These are phyloP conservation scores for Bursaphelenchus okinawaensis DNA, from an alignment of 2,888 invertebrate genomes.

Conservation along the genomic window DNA sequence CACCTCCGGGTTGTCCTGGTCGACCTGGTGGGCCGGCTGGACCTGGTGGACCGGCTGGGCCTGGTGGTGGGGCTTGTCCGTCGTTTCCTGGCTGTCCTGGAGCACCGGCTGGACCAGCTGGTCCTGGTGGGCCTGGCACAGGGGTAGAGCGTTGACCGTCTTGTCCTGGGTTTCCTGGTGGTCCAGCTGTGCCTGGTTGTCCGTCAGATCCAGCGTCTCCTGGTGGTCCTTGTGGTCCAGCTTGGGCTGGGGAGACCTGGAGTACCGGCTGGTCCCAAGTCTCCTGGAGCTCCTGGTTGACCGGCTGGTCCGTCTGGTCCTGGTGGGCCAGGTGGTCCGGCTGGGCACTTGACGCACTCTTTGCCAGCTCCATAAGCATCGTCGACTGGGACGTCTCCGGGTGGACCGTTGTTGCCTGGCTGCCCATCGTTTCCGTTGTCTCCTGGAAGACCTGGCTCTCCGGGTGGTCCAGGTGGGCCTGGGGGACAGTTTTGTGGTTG, in stretches of 20 bases:
- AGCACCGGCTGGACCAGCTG: slow-evolving; percentile 4
- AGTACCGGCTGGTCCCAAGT: slow-evolving; percentile 7
- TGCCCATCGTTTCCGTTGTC: slow-evolving; percentile 40
- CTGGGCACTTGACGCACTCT: slow-evolving; percentile 34
- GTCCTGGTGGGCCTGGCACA: slow-evolving; percentile 1
- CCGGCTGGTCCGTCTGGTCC: slow-evolving; percentile 16
- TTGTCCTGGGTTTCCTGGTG: slow-evolving; percentile 8
- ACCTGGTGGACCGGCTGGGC: background rate
- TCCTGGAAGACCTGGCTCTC: slow-evolving; percentile 22
- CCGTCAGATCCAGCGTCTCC: slow-evolving; percentile 24
- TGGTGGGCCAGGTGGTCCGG: slow-evolving; percentile 18
- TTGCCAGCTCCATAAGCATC: background rate
- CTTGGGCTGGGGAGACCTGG: slow-evolving; percentile 9
- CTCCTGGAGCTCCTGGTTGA: slow-evolving; percentile 11
- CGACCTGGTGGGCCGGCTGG: background rate
- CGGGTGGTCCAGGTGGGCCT: slow-evolving; percentile 45
- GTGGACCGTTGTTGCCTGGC: slow-evolving; percentile 37
- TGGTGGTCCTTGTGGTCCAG: slow-evolving; percentile 9
- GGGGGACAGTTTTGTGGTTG: slow-evolving; percentile 34
- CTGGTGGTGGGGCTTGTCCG: background rate
- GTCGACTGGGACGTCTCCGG: slow-evolving; percentile 1
- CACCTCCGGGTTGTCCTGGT: background rate
- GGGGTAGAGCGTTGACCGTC: background rate
- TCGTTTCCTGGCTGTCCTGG: slow-evolving; percentile 2
- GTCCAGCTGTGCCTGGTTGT: slow-evolving; percentile 3